phyloP scores from a whole-genome alignment of 2,888 invertebrate species.

The Ommatoiulus sabulosus region DNA sequence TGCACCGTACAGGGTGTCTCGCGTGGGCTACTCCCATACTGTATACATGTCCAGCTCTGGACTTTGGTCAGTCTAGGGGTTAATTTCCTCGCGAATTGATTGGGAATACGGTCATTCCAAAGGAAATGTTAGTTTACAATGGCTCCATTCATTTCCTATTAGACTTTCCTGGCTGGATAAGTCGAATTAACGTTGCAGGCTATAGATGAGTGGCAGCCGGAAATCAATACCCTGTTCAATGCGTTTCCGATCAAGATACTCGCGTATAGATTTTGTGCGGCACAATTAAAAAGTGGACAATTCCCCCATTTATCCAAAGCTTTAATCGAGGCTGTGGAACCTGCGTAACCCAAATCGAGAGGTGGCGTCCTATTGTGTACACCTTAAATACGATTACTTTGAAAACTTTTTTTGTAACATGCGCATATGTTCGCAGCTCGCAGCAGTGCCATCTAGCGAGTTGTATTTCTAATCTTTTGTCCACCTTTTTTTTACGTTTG shows the following conservation, averaged over 20 bases:
- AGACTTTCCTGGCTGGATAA: not conserved
- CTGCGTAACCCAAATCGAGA: no score
- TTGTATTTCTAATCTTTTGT: no score
- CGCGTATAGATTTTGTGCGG: not conserved
- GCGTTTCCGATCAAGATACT: constrained; percentile 9
- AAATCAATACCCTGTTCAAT: constrained; percentile 27
- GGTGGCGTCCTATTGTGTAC: no score
- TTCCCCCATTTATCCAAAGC: not conserved
- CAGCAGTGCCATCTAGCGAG: no score
- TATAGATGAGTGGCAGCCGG: constrained; percentile 10
- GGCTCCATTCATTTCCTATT: not conserved
- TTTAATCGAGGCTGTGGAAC: not conserved
- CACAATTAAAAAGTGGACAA: constrained; percentile 11
- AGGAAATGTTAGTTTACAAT: not conserved
- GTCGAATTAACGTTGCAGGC: not conserved
- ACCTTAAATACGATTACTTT: no score
- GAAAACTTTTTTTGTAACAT: no score
- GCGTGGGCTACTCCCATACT: not conserved
- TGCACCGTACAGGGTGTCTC: not conserved
- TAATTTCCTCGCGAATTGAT: not conserved
- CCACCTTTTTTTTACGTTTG: no score
- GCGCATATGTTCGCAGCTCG: no score
- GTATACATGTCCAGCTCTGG: not conserved
- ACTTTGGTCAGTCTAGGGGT: not conserved
- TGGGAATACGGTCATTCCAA: not conserved